A percentile compares a stretch with the other conserved stretches of the same genome.
phyloP scores from a whole-genome alignment of 2,888 invertebrate species.

The Magallana nippona region DNA sequence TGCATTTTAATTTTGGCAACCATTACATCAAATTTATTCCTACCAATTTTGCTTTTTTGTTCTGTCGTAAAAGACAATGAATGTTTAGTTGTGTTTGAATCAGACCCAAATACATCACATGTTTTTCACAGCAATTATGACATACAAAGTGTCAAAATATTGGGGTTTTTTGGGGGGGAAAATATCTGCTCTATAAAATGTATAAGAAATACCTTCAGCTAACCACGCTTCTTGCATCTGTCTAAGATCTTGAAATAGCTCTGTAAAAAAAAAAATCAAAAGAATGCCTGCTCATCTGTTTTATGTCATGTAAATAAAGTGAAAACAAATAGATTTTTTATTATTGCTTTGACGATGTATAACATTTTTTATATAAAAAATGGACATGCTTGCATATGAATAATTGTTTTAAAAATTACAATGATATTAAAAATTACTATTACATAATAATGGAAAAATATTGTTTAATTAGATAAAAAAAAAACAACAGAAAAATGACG shows the following conservation, averaged over 20 bases:
- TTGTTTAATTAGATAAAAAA: too few species aligned
- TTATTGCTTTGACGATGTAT: not conserved
- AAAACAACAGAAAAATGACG: too few species aligned
- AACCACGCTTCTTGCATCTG: constrained; percentile 76
- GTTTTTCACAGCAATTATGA: constrained; percentile 15
- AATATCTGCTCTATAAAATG: not conserved
- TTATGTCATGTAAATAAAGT: not conserved
- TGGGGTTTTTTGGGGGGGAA: too few species aligned
- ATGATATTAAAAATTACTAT: too few species aligned
- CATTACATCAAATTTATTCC: too few species aligned
- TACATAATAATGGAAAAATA: too few species aligned
- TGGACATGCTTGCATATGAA: too few species aligned
- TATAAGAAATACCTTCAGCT: constrained; percentile 64
- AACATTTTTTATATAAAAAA: not conserved
- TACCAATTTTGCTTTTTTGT: too few species aligned
- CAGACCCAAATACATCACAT: not conserved
- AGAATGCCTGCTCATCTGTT: constrained; percentile 17
- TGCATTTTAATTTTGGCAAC: too few species aligned
- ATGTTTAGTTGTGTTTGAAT: too few species aligned
- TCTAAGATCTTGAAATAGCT: constrained; percentile 73
- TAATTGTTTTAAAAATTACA: too few species aligned
- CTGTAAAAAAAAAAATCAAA: constrained; percentile 58
- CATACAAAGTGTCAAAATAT: constrained; percentile 24
- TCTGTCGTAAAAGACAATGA: too few species aligned
- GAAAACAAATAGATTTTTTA: not conserved